Evolutionary conservation across 1,140 invertebrate species (phyloP), one percentile per base, ranked within the genome.

Genomic region (Drosophila hydei): DNA sequence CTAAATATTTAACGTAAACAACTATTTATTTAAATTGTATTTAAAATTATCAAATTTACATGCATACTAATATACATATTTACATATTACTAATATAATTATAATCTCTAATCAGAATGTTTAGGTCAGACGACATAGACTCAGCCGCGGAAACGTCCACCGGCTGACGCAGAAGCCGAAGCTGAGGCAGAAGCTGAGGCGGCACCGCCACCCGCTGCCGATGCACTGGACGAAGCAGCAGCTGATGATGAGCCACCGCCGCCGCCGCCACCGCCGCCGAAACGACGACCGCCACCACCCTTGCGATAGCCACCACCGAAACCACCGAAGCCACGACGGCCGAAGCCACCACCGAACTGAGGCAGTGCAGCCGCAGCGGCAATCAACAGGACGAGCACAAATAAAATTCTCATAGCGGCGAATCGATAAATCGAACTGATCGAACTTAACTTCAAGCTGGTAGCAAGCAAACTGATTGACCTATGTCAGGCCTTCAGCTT

Each of bases 111-210:
- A n/a, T n/a, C n/a, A n/a, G n/a, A n/a, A n/a, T n/a, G n/a, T n/a
- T n/a, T n/a, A n/a, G n/a, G n/a, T 27, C 12, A 16, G 16, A 11
- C 27, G 27, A 2, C 18, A 33, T 0, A 23, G 14, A 9, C 5
- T 58, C 58, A 83, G 14, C 79, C 70, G 18, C 72, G 58, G 48
- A 56, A 48, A 0, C 78, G 43, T 1, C 30, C 14, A 1, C 64
- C 72, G 6, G 48, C 33, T 4, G 50, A 16, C 4, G 47, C 40
- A 16, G 65, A 12, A 12, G 62, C 12, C 9, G 63, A 21, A 1
- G 63, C 16, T 4, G 63, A 43, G 9, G 55, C 21, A 11, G 55
- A 42, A 9, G 55, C 21, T 7, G 55, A 43, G 14, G 38, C 14
- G 9, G 16, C 42, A 5, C 42, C 40, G 18, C 14, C 36, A 2